These are phyloP conservation scores for Coenonympha glycerion DNA, from an alignment of 2,888 invertebrate species.

Conservation along the genomic window DNA sequence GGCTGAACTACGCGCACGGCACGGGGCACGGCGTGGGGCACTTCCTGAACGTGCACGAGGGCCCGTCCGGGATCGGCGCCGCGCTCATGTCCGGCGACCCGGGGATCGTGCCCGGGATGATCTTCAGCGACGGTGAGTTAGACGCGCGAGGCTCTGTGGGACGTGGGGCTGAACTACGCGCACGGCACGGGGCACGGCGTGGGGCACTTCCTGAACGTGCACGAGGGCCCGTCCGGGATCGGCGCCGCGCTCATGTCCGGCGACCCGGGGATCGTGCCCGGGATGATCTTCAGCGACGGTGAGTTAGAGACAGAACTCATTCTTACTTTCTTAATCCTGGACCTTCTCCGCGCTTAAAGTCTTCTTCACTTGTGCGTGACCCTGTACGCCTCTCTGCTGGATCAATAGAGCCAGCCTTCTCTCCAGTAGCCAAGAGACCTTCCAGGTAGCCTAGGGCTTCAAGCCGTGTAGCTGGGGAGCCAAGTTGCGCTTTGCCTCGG, in stretches of 20 bases:
- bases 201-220: slow-evolving; percentile 91
- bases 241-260: slow-evolving; percentile 43
- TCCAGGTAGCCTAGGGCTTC: no score
- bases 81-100: slow-evolving; percentile 50
- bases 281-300: slow-evolving; percentile 67
- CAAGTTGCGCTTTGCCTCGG: no score
- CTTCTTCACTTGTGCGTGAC: no score
- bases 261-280: slow-evolving; percentile 57
- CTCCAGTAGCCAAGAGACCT: no score
- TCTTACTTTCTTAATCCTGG: no score
- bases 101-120: slow-evolving; percentile 56
- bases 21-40: slow-evolving; percentile 95
- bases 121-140: slow-evolving; percentile 58
- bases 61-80: slow-evolving; percentile 81
- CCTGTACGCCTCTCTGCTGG: no score
- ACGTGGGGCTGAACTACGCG: slow-evolving; percentile 88
- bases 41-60: slow-evolving; percentile 93
- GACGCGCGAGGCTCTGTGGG: slow-evolving; percentile 92
- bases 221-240: slow-evolving; percentile 89
- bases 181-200: slow-evolving; percentile 96
- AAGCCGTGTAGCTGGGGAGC: no score
- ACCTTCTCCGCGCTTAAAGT: no score
- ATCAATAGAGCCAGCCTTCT: no score
- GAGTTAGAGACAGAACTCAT: no score
- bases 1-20: slow-evolving; percentile 91